Percentiles rank a stretch among this genome's conserved stretches.
phyloP scores from a whole-genome alignment of 2,113 vertebrate species.

The Tamias sibiricus region DNA sequence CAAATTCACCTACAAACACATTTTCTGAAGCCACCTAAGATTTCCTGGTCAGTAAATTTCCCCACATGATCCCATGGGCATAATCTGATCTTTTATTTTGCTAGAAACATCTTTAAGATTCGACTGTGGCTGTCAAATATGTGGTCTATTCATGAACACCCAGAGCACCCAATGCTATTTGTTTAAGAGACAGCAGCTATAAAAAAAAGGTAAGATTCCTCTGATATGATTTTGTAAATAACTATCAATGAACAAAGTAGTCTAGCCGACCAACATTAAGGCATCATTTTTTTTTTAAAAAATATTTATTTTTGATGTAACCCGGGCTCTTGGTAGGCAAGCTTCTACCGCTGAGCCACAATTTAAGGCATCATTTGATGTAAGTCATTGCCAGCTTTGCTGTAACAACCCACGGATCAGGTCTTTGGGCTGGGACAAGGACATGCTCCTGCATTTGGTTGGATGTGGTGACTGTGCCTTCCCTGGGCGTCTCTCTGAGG shows the following conservation, averaged over 20 bases:
- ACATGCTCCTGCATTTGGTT: neutral
- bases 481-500: neutral
- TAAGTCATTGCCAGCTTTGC: neutral
- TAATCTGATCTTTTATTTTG: neutral
- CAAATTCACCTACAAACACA: neutral
- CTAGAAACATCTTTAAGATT: neutral
- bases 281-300: no score
- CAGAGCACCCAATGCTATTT: neutral
- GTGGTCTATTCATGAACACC: neutral
- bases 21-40: neutral
- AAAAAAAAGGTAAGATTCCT: neutral
- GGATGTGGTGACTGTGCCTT: neutral
- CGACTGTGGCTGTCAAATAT: neutral
- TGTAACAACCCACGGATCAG: neutral
- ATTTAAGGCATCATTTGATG: neutral
- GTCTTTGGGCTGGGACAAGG: neutral
- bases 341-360: no score
- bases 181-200: neutral
- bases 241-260: no score
- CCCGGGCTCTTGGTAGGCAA: no score
- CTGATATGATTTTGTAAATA: neutral
- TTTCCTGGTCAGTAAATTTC: neutral
- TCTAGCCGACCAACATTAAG: neutral
- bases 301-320: no score
- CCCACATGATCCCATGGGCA: accelerated